Percentiles rank a stretch among this genome's conserved stretches.
Conservation (phyloP, 2,797 vertebrate species). For the Sebastes flavidus region DNA sequence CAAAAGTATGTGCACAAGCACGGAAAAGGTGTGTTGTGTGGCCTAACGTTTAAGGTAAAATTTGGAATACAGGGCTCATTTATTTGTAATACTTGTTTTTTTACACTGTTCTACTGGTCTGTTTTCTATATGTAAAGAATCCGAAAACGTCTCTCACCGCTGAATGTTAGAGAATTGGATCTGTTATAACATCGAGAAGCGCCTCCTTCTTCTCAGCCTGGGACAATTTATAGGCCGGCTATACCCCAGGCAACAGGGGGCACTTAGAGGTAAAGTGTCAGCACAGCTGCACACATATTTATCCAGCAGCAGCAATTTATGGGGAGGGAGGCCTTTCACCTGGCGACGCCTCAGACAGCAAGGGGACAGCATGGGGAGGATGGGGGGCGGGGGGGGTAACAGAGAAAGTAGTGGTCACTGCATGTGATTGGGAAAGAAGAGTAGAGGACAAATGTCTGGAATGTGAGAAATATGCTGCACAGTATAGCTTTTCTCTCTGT, state of each 20-base stretch:
- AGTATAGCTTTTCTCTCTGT: neutral
- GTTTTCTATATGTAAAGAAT: neutral
- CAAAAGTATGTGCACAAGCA: too few relatives aligned
- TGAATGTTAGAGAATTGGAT: neutral
- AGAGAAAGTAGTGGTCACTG: neutral
- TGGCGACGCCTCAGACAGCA: slow-evolving; percentile 14
- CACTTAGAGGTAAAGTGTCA: slow-evolving; percentile 76
- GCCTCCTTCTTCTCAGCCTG: slow-evolving; percentile 17
- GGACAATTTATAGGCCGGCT: slow-evolving; percentile 63
- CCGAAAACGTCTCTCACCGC: neutral
- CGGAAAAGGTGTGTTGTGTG: too few relatives aligned
- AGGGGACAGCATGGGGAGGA: neutral
- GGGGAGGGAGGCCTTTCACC: slow-evolving; percentile 29
- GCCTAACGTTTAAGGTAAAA: neutral
- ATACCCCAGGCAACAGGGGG: slow-evolving; percentile 56
- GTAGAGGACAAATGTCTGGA: neutral
- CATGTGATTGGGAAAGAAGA: neutral
- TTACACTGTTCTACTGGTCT: neutral
- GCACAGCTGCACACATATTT: slow-evolving; percentile 74
- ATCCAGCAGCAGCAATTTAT: slow-evolving; percentile 73
- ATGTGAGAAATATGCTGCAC: neutral
- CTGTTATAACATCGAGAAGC: neutral
- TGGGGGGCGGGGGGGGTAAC: neutral
- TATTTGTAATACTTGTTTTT: neutral
- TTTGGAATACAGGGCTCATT: neutral